phyloP scores from a whole-genome alignment of 2,797 vertebrate genomes.

The Pteronotus mesoamericanus region DNA sequence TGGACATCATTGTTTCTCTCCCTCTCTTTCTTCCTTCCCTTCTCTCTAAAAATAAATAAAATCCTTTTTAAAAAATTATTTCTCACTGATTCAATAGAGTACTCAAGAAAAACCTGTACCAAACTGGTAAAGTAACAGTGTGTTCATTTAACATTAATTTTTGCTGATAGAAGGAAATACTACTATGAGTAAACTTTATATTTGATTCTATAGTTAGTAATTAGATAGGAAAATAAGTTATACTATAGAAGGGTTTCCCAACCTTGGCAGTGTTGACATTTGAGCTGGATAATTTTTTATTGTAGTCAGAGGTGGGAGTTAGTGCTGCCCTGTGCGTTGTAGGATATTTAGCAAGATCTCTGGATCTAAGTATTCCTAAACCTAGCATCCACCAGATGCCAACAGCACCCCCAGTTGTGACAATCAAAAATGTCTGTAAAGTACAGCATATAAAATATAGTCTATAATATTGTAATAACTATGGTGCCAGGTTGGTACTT shows the following conservation, averaged over 20 bases:
- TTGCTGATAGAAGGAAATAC: slow-evolving; percentile 47
- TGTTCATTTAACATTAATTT: slow-evolving; percentile 51
- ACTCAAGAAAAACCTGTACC: background rate
- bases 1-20: no score
- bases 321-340: background rate
- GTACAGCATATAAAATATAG: background rate
- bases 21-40: no score
- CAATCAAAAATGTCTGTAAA: background rate
- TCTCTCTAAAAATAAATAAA: no score
- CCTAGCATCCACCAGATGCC: background rate
- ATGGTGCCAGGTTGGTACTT: background rate
- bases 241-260: background rate
- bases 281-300: slow-evolving; percentile 54
- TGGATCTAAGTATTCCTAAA: background rate
- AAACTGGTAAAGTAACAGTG: background rate
- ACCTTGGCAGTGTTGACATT: background rate
- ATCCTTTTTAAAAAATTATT: slow-evolving; percentile 35
- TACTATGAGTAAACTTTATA: slow-evolving; percentile 2
- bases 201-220: slow-evolving; percentile 36
- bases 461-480: background rate
- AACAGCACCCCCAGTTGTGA: background rate
- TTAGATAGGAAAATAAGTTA: slow-evolving; percentile 47
- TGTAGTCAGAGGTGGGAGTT: background rate
- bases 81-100: slow-evolving; percentile 33
- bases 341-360: background rate